These are phyloP conservation scores for Phalangium opilio DNA, from an alignment of 2,888 invertebrate genomes.

Conservation along the genomic window DNA sequence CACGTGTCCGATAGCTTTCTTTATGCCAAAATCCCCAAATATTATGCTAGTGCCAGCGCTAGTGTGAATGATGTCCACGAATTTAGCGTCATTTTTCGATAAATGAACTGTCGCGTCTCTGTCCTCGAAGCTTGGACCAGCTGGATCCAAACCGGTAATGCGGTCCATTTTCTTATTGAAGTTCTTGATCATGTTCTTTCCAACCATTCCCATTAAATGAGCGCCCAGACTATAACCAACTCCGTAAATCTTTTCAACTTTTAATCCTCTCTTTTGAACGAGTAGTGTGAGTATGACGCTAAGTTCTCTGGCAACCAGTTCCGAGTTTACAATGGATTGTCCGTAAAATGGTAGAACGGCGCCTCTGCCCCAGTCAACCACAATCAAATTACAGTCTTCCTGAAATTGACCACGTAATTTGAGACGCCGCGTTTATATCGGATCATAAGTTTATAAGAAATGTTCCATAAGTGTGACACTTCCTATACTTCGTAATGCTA, in stretches of 20 bases:
- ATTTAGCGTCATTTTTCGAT: slow-evolving; percentile 10
- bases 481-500: too few relatives aligned
- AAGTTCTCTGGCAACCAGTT: slow-evolving; percentile 4
- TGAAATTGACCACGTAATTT: background rate
- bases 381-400: slow-evolving; percentile 3
- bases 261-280: background rate
- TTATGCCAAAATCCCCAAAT: slow-evolving; percentile 11
- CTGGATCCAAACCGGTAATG: slow-evolving; percentile 13
- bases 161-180: background rate
- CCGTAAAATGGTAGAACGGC: slow-evolving; percentile 1
- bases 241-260: background rate
- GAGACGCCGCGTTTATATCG: background rate
- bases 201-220: slow-evolving; percentile 2
- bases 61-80: slow-evolving; percentile 14
- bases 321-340: slow-evolving; percentile 2
- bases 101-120: slow-evolving; percentile 11
- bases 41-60: slow-evolving; percentile 11
- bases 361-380: slow-evolving; percentile 4
- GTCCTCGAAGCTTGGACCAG: slow-evolving; percentile 14
- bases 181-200: background rate
- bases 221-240: slow-evolving; percentile 3
- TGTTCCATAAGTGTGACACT: too few relatives aligned
- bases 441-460: too few relatives aligned
- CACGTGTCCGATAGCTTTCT: slow-evolving; percentile 10
- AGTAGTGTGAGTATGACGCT: background rate